A percentile compares a stretch with the other conserved stretches of the same genome.
Conservation (phyloP, 2,797 vertebrate genomes). For the Apogon hyalosoma region DNA sequence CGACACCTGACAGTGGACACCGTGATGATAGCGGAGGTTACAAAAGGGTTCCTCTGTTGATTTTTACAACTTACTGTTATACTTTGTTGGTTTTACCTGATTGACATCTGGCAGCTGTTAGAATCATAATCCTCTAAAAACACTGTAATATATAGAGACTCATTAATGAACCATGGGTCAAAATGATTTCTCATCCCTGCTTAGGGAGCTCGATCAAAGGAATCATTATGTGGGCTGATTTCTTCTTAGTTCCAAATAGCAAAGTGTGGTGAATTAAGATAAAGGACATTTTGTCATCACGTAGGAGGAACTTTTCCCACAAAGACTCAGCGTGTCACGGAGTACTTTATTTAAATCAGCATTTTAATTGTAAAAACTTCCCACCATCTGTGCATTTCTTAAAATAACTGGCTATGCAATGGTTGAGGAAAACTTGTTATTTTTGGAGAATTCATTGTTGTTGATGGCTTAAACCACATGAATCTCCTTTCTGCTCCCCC, state of each 20-base stretch:
- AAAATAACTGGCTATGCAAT: conserved; percentile 14
- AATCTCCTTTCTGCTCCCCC: conserved; percentile 48
- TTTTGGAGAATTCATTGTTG: conserved; percentile 45
- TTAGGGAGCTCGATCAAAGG: conserved; percentile 44
- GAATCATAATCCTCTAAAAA: conserved; percentile 29
- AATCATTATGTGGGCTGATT: conserved; percentile 27
- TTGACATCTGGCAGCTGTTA: conserved; percentile 21
- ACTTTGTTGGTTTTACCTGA: conserved; percentile 13
- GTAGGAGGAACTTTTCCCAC: conserved; percentile 15
- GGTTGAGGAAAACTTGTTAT: conserved; percentile 30
- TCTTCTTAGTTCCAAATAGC: conserved; percentile 18
- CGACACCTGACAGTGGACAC: conserved; percentile 43
- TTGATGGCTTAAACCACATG: conserved; percentile 35
- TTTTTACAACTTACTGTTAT: conserved; percentile 24
- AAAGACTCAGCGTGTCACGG: conserved; percentile 9
- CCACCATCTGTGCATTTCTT: conserved; percentile 20
- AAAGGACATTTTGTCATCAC: conserved; percentile 33
- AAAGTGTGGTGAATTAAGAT: conserved; percentile 25
- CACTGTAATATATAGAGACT: conserved; percentile 23
- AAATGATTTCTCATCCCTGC: conserved; percentile 33
- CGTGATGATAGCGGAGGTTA: conserved; percentile 16
- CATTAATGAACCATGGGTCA: conserved; percentile 31
- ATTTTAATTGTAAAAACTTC: conserved; percentile 7
- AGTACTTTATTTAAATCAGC: conserved; percentile 3
- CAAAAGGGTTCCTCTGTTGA: conserved; percentile 30